phyloP scores from a whole-genome alignment of 2,797 vertebrate genomes.

The Enteromius trimaculatus region DNA sequence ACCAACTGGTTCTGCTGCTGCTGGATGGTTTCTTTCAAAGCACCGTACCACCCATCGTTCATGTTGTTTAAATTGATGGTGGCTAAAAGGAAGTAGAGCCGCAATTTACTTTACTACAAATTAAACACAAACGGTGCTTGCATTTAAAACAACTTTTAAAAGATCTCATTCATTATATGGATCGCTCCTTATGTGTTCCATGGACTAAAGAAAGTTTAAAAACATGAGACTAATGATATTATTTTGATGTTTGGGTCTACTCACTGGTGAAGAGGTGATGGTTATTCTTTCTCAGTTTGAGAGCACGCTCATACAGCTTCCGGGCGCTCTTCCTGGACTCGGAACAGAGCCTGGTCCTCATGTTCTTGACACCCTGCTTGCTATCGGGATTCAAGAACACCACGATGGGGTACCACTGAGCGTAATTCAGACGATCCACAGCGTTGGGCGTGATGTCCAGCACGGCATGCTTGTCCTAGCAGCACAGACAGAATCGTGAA shows the following conservation, averaged over 20 bases:
- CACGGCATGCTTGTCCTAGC: constrained; percentile 96
- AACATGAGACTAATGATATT: background rate
- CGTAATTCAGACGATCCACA: constrained; percentile 97
- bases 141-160: background rate
- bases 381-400: constrained; percentile 98
- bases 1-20: constrained; percentile 98
- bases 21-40: constrained; percentile 93
- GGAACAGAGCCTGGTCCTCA: constrained; percentile 93
- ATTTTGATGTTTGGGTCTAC: constrained; percentile 61
- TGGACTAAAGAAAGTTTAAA: background rate
- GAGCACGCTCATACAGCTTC: constrained; percentile 95
- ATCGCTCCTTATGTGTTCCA: background rate
- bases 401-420: constrained; percentile 99
- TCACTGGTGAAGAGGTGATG: constrained; percentile 98
- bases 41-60: constrained; percentile 99
- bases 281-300: constrained; percentile 98
- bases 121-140: too few relatives aligned
- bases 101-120: constrained; percentile 1
- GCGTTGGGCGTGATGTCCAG: constrained; percentile 98
- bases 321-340: constrained; percentile 97
- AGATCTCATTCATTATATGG: background rate
- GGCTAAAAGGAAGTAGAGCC: constrained; percentile 73
- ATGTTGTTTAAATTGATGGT: constrained; percentile 99
- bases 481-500: constrained; percentile 41
- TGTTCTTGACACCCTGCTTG: constrained; percentile 98